phyloP scores from a whole-genome alignment of 2,888 invertebrate genomes.

The Macrophya annulata region DNA sequence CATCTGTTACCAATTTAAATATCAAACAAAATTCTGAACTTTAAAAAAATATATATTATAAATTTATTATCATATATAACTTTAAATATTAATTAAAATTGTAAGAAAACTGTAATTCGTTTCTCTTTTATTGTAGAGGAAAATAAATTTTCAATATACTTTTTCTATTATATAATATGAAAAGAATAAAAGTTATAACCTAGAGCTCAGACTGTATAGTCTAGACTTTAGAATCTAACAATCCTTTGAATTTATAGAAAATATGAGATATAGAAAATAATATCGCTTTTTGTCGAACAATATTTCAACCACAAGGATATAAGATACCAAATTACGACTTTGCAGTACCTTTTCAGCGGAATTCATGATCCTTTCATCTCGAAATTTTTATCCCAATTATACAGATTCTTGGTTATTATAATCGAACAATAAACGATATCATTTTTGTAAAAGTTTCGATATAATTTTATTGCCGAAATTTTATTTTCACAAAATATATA shows the following conservation, averaged over 20 bases:
- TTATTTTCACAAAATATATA: too few species aligned
- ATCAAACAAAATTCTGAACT: background rate
- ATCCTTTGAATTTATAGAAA: background rate
- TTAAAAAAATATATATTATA: background rate
- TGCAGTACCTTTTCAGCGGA: background rate
- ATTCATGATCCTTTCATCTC: background rate
- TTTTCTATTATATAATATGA: background rate
- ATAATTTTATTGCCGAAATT: too few species aligned
- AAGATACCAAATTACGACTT: background rate
- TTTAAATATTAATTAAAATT: background rate
- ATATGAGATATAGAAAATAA: background rate
- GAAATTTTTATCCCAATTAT: background rate
- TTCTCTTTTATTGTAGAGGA: background rate
- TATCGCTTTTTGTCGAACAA: background rate
- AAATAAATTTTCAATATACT: conserved; percentile 1
- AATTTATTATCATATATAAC: background rate
- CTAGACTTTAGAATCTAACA: background rate
- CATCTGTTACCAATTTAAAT: background rate
- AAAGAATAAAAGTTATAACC: background rate
- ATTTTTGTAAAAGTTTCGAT: too few species aligned
- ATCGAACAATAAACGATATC: too few species aligned
- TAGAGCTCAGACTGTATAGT: background rate
- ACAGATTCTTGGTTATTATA: background rate
- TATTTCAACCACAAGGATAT: background rate
- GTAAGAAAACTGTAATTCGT: background rate